Conservation (phyloP, 2,113 vertebrate species). For the Poecile atricapillus region DNA sequence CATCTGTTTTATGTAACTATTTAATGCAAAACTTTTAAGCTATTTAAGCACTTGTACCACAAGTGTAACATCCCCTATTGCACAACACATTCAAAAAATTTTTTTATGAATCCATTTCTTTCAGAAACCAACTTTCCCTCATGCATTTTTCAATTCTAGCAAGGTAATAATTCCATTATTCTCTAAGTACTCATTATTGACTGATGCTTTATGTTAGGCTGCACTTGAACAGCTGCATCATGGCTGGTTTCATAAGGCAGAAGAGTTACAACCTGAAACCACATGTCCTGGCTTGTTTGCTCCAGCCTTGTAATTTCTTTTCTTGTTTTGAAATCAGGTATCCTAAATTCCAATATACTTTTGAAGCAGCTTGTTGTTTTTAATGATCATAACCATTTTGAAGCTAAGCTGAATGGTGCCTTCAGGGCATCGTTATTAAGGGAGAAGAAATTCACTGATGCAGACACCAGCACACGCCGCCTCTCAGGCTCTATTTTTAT, state of each 20-base stretch:
- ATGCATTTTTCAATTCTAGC: background rate
- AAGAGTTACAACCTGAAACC: background rate
- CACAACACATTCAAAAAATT: accelerated
- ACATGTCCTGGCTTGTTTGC: background rate
- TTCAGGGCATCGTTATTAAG: background rate
- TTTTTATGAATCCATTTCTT: background rate
- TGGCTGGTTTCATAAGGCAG: background rate
- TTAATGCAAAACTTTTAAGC: background rate
- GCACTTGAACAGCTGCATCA: background rate
- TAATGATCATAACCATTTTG: background rate
- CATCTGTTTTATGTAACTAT: background rate
- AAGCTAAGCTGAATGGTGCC: background rate
- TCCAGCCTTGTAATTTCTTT: background rate
- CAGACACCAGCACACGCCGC: background rate
- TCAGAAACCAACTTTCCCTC: background rate
- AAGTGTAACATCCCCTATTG: background rate
- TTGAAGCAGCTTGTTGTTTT: background rate
- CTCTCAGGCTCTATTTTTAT: background rate
- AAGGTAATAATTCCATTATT: background rate
- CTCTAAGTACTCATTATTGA: background rate
- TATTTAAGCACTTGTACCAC: background rate
- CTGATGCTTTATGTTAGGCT: background rate
- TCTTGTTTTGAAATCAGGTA: background rate
- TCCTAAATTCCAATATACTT: background rate
- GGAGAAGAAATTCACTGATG: background rate